A percentile compares a stretch with the other conserved stretches of the same genome.
phyloP scores from a whole-genome alignment of 2,113 vertebrate genomes.

The Rhodinocichla rosea region DNA sequence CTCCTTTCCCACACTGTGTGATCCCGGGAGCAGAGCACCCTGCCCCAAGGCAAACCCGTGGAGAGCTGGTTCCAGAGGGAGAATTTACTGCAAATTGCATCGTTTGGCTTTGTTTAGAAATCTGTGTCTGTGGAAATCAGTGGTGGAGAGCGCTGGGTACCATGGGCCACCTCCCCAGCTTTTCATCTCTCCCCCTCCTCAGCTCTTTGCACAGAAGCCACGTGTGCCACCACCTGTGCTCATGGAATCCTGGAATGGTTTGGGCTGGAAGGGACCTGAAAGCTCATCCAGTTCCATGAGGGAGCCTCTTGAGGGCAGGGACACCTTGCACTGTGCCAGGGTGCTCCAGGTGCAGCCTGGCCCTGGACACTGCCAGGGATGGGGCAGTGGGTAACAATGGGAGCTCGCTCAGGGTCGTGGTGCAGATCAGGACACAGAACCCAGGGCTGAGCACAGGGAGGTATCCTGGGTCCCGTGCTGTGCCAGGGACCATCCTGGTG shows the following conservation, averaged over 20 bases:
- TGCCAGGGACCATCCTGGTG: background rate
- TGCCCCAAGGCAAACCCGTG: rapidly evolving
- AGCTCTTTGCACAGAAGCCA: background rate
- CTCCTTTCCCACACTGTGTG: rapidly evolving
- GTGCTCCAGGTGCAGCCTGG: background rate
- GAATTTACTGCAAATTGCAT: background rate
- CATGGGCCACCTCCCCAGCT: background rate
- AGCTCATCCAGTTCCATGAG: background rate
- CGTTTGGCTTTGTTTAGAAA: background rate
- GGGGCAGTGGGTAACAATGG: rapidly evolving
- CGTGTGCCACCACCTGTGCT: background rate
- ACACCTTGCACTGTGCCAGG: background rate
- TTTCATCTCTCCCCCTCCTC: background rate
- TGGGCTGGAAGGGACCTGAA: background rate
- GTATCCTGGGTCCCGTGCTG: rapidly evolving
- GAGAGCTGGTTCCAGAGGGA: background rate
- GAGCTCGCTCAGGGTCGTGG: rapidly evolving
- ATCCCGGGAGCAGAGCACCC: rapidly evolving
- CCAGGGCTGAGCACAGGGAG: background rate
- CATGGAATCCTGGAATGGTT: background rate
- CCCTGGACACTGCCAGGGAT: rapidly evolving
- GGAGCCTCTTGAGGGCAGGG: background rate
- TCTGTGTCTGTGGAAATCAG: rapidly evolving
- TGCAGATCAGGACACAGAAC: rapidly evolving
- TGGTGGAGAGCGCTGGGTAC: background rate